These are phyloP conservation scores for Helicolenus hilgendorfi DNA, from an alignment of 2,797 vertebrate genomes.

Conservation along the genomic window DNA sequence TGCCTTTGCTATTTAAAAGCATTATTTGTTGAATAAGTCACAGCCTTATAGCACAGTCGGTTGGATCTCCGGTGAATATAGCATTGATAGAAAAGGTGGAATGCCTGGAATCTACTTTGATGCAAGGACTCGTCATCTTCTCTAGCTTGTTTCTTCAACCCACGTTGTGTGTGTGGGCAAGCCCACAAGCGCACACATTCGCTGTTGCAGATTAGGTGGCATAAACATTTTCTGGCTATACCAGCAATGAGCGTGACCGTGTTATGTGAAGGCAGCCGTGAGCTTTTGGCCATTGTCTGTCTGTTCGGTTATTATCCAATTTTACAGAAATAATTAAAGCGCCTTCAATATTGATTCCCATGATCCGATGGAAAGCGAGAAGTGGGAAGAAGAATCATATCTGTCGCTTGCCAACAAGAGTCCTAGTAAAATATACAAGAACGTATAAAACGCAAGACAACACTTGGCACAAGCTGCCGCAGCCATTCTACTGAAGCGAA, in stretches of 20 bases:
- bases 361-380: background rate
- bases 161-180: conserved; percentile 56
- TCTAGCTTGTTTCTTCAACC: conserved; percentile 44
- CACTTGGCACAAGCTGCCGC: background rate
- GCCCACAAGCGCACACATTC: background rate
- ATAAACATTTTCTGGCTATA: background rate
- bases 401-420: background rate
- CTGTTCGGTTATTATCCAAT: conserved; percentile 15
- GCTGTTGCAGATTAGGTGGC: conserved; percentile 21
- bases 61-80: background rate
- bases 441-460: background rate
- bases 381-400: background rate
- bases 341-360: conserved; percentile 10
- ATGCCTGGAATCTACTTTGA: conserved; percentile 2
- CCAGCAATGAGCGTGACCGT: background rate
- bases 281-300: background rate
- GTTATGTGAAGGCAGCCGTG: background rate
- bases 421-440: background rate
- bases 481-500: background rate
- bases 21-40: background rate
- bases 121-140: conserved; percentile 27
- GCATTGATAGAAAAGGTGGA: background rate
- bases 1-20: background rate
- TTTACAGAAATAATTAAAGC: conserved; percentile 7
- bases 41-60: background rate